A percentile compares a stretch with the other conserved stretches of the same genome.
Conservation (phyloP, 2,888 invertebrate species). For the Orthonychiurus folsomi region DNA sequence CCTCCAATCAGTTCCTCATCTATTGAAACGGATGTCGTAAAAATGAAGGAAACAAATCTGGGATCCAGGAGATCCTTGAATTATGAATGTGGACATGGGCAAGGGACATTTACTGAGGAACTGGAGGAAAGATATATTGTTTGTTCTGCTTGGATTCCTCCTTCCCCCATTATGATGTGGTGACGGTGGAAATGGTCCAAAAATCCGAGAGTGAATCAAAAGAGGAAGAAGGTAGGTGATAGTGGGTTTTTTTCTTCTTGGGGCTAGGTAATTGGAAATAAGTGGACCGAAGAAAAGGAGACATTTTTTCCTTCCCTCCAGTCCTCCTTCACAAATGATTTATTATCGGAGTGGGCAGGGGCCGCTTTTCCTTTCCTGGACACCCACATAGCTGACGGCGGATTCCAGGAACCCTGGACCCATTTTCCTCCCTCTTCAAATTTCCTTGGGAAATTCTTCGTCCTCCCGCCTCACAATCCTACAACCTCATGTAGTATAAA, state of each 20-base stretch:
- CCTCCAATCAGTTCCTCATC: too few species aligned
- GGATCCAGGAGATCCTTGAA: too few species aligned
- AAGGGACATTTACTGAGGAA: neutral
- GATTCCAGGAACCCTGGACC: slow-evolving; percentile 16
- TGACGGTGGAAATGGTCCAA: slow-evolving; percentile 22
- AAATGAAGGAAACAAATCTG: too few species aligned
- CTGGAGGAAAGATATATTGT: neutral
- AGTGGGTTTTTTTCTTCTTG: neutral
- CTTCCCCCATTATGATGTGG: neutral
- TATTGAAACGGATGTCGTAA: too few species aligned
- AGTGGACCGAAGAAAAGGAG: slow-evolving; percentile 33
- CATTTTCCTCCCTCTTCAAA: slow-evolving; percentile 6
- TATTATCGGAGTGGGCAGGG: slow-evolving; percentile 30
- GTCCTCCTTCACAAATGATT: slow-evolving; percentile 31
- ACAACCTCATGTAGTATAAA: slow-evolving; percentile 6
- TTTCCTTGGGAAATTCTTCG: slow-evolving; percentile 6
- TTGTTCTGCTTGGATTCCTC: slow-evolving; percentile 5
- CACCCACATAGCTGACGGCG: slow-evolving; percentile 17
- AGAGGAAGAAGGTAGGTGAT: too few species aligned
- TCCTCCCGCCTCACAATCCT: neutral
- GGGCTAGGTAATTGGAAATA: slow-evolving; percentile 32
- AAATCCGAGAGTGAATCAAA: slow-evolving; percentile 12
- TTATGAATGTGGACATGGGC: too few species aligned
- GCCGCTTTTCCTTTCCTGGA: slow-evolving; percentile 3
- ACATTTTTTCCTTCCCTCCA: slow-evolving; percentile 26